Base-by-base conservation (phyloP, 2,113 vertebrate species). In the Calyptommatus sinebrachiatus region DNA sequence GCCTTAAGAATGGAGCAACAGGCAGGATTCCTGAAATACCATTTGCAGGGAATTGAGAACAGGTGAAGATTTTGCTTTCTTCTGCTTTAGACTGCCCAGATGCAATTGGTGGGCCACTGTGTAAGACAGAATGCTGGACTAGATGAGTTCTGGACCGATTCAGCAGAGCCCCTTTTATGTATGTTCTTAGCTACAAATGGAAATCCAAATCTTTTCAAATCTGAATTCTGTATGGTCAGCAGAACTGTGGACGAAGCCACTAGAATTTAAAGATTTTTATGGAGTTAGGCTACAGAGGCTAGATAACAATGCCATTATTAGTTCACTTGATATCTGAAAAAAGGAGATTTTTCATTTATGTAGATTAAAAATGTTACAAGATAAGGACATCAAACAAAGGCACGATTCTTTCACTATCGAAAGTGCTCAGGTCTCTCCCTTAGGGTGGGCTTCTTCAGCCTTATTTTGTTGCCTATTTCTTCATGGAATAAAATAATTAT, bases 271-370 rank as follows among this genome's bases (percentile, higher is more conserved):
- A 79, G 75, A 78, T 68, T 77, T 83, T 73, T 76, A 69, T 68
- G 31, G 8, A n/a, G 26, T 41, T 22, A 53, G 50, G 9, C 41
- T 69, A 7, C 29, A 69, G 21, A 22, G 31, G 41, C 4, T 7
- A 16, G 35, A 1, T 74, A 35, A 18, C 21, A 9, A 28, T 46
- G 65, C 28, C 24, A 48, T 85, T 77, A 84, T 74, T 26, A 48
- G 29, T 87, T 82, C 18, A 76, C 81, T 72, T 68, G 82, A 73
- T 66, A 89, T 84, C 14, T 18, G 5, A 76, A 48, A 20, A 71
- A 88, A 28, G 85, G 29, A 66, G 78, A 89, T 0, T 1, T 71
- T 31, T 26, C 73, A 89, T 80, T 86, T 72, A 90, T 83, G 67
- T 35, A 71, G 81, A 86, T 89, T 90, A 89, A 77, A 80, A 12